phyloP scores from a whole-genome alignment of 2,888 invertebrate species.

The Isoperla grammatica region DNA sequence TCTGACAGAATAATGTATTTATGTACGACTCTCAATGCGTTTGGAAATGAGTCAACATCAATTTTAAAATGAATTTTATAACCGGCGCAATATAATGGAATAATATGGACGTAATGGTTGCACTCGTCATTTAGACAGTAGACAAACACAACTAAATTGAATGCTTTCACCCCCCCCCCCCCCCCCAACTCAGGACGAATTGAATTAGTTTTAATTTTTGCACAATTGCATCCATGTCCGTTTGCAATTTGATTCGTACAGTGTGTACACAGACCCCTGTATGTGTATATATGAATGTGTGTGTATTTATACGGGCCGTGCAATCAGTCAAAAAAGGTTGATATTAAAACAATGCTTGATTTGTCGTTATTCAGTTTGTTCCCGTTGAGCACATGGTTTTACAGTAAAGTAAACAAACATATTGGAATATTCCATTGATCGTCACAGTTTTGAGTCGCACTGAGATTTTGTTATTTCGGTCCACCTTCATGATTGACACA shows the following conservation, averaged over 20 bases:
- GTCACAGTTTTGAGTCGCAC: no score
- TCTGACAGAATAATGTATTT: no score
- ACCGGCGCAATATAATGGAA: background rate
- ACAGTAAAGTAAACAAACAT: no score
- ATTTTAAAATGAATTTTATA: background rate
- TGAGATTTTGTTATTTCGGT: no score
- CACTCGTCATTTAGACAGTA: no score
- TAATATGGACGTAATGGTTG: background rate
- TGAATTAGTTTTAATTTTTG: background rate
- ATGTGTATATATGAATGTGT: background rate
- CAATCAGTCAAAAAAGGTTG: conserved; percentile 4
- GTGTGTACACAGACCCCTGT: background rate
- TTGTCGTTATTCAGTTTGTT: background rate
- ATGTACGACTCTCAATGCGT: background rate
- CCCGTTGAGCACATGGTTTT: no score
- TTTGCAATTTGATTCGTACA: background rate
- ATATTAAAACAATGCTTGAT: conserved; percentile 10
- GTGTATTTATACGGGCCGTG: background rate
- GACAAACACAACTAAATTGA: background rate
- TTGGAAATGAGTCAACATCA: background rate
- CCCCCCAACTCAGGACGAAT: background rate
- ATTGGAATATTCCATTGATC: no score
- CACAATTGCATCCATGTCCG: background rate
- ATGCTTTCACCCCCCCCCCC: background rate
- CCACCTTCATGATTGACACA: no score